Percentiles rank a stretch among this genome's conserved stretches.
Evolutionary conservation across 1,140 invertebrate species (phyloP).

Genomic region (Nymphalis io): DNA sequence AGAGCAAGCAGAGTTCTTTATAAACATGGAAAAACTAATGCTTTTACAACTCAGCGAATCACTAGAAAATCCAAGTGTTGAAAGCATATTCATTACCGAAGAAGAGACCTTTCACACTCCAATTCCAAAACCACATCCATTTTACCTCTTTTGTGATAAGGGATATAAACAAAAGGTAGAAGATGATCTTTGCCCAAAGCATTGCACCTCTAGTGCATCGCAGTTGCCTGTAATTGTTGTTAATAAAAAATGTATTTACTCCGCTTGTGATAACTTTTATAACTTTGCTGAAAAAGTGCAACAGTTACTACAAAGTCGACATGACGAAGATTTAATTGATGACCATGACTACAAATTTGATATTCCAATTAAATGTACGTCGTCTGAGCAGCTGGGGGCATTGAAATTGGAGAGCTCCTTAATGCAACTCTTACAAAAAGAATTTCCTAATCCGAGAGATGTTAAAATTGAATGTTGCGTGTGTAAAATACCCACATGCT

Average conservation of each 20-base stretch:
- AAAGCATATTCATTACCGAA: slow-evolving; percentile 60
- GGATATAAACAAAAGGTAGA: slow-evolving; percentile 54
- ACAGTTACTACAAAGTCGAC: slow-evolving; percentile 46
- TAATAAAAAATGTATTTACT: slow-evolving; percentile 66
- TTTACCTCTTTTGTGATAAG: slow-evolving; percentile 64
- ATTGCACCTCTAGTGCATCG: slow-evolving; percentile 57
- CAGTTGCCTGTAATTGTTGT: slow-evolving; percentile 64
- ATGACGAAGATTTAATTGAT: slow-evolving; percentile 56
- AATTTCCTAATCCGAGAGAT: slow-evolving; percentile 53
- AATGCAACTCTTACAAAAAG: slow-evolving; percentile 65
- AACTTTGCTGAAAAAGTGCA: slow-evolving; percentile 58
- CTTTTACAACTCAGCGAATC: slow-evolving; percentile 61
- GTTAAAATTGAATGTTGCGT: slow-evolving; percentile 46
- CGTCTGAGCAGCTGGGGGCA: slow-evolving; percentile 46
- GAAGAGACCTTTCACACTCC: slow-evolving; percentile 47
- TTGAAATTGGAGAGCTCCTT: slow-evolving; percentile 65
- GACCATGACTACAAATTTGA: slow-evolving; percentile 55
- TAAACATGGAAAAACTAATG: slow-evolving; percentile 72
- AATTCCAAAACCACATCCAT: slow-evolving; percentile 58
- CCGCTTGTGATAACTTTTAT: slow-evolving; percentile 64
- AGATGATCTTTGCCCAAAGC: slow-evolving; percentile 58
- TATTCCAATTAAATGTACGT: slow-evolving; percentile 53
- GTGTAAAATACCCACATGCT: slow-evolving; percentile 57
- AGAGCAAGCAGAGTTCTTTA: slow-evolving; percentile 68
- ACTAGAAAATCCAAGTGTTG: slow-evolving; percentile 52